These are phyloP conservation scores for Anser brachyrhynchus DNA, from an alignment of 2,113 vertebrate genomes.

Conservation along the genomic window DNA sequence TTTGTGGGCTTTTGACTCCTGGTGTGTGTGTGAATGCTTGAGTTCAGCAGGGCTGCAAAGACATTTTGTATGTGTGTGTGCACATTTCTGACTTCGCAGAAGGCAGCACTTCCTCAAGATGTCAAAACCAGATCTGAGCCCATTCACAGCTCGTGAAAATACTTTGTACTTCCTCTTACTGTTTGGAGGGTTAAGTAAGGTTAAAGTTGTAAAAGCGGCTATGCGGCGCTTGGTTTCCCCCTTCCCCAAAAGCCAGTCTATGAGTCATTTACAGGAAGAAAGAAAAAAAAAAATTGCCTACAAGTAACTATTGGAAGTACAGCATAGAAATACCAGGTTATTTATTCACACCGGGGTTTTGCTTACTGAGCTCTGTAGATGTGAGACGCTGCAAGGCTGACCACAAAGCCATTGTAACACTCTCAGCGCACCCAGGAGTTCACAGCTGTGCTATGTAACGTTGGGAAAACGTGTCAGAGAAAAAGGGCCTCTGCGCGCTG, in stretches of 20 bases:
- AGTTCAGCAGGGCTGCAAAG: background rate
- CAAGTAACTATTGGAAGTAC: background rate
- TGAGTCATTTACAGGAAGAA: background rate
- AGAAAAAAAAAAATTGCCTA: background rate
- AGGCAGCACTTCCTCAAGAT: conserved; percentile 44
- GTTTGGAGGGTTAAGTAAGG: conserved; percentile 54
- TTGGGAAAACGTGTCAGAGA: background rate
- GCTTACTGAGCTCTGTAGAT: background rate
- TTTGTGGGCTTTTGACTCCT: background rate
- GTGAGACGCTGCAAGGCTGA: background rate
- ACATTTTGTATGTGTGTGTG: background rate
- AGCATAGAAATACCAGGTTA: background rate
- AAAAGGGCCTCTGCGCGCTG: background rate
- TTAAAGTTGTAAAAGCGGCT: background rate
- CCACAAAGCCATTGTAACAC: background rate
- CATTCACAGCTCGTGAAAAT: conserved; percentile 57
- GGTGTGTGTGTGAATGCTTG: background rate
- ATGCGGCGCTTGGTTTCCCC: background rate
- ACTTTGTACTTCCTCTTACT: conserved; percentile 55
- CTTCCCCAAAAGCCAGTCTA: background rate
- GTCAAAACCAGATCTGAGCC: conserved; percentile 46
- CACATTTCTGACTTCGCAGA: background rate
- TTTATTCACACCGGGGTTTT: background rate
- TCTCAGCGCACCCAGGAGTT: background rate
- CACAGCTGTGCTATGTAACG: background rate